Base-by-base conservation (phyloP, 2,888 invertebrate genomes). In the Aphidius colemani region DNA sequence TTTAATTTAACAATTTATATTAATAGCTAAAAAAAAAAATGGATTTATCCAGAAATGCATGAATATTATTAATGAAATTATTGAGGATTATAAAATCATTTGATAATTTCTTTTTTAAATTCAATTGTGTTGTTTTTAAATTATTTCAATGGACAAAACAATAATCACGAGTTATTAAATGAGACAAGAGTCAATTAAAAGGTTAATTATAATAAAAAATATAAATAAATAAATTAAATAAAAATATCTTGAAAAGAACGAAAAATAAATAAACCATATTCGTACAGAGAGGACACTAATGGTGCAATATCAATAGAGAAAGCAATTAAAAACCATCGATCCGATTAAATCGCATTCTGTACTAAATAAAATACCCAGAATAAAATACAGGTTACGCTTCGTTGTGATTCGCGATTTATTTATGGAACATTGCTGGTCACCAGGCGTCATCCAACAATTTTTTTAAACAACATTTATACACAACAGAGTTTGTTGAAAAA, bases 311-410 rank as follows among this genome's bases (percentile, higher is more conserved):
- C 66, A 65, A 59, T 53, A 53, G 64, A 46, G 64, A 64, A 70
- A 67, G 65, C 66, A 66, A 68, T 66, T 66, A 69, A 71, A 67
- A 66, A 64, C 51, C 63, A 71, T 71, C 66, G 68, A 71, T 67
- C 65, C 61, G 67, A 67, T 70, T 69, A 67, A 68, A 66, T 55
- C 63, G 18, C 45, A 60, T 40, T 41, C 41, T 48, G 55, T 49
- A 45, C 41, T 7, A 39, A 53, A 18, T 18, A n/a, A n/a, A n/a
- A n/a, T 18, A 18, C 13, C 13, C 55, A 48, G 48, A 13, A 63
- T 39, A 50, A 41, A 46, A n/a, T 11, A n/a, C 49, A 44, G 44
- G 62, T 57, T 58, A 63, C 50, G 62, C 62, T 63, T 44, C 57
- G 51, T n/a, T 50, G 50, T 51, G 44, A 44, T 50, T 39, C 13